A percentile compares a stretch with the other conserved stretches of the same genome.
Conservation (phyloP, 2,888 invertebrate species). For the Apodemia mormo region DNA sequence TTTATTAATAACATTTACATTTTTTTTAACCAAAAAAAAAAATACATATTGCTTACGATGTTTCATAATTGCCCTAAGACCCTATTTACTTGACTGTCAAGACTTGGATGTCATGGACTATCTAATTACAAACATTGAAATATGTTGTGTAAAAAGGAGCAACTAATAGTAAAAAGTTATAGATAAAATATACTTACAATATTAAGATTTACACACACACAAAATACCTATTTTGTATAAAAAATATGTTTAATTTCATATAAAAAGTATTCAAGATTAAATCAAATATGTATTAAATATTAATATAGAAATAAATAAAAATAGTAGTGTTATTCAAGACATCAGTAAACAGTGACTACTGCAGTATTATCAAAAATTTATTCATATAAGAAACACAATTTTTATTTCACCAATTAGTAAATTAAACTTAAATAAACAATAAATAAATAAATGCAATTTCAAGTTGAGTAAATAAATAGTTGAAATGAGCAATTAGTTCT, state of each 20-base stretch:
- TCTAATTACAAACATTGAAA: slow-evolving; percentile 18
- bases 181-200: not conserved
- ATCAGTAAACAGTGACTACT: slow-evolving; percentile 30
- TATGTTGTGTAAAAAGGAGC: not conserved
- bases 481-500: slow-evolving; percentile 68
- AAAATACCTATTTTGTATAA: not conserved
- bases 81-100: slow-evolving; percentile 54
- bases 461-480: slow-evolving; percentile 47
- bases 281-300: too few relatives aligned
- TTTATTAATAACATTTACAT: slow-evolving; percentile 78
- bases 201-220: not conserved
- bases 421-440: not conserved
- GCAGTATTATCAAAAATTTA: slow-evolving; percentile 20
- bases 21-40: slow-evolving; percentile 63
- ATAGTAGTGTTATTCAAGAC: slow-evolving; percentile 10
- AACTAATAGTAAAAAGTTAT: not conserved
- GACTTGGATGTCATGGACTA: slow-evolving; percentile 45
- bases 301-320: too few relatives aligned
- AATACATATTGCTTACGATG: slow-evolving; percentile 69
- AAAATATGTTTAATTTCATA: not conserved
- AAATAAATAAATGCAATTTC: slow-evolving; percentile 62
- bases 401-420: slow-evolving; percentile 16
- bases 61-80: slow-evolving; percentile 70
- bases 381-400: slow-evolving; percentile 25
- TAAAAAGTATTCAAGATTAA: not conserved